Evolutionary conservation across 2,797 vertebrate genomes (phyloP).

Genomic region (Erpetoichthys calabaricus): DNA sequence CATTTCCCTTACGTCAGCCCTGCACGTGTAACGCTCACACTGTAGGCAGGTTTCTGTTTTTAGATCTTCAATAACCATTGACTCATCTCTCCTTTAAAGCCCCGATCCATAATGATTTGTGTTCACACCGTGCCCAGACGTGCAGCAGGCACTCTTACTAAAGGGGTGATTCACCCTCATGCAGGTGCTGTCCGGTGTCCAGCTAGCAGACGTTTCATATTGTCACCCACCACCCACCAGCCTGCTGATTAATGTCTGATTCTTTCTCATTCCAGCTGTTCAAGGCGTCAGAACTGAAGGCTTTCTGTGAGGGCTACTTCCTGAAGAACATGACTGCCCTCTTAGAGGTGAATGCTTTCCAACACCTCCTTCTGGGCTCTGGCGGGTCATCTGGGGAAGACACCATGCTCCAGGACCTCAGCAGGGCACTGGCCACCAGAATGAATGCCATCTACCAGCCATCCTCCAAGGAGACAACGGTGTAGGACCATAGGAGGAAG

Average conservation of each 20-base stretch:
- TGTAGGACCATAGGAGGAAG: constrained; percentile 10
- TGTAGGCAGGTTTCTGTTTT: too few relatives aligned
- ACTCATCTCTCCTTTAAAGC: too few relatives aligned
- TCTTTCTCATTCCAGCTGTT: constrained; percentile 3
- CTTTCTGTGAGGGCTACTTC: constrained; percentile 19
- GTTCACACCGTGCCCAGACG: too few relatives aligned
- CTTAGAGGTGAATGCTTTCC: constrained; percentile 16
- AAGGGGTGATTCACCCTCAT: not conserved
- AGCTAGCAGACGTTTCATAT: not conserved
- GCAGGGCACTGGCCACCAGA: constrained; percentile 9
- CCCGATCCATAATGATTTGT: too few relatives aligned
- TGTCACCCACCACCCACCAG: not conserved
- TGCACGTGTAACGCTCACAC: too few relatives aligned
- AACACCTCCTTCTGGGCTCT: constrained; percentile 11
- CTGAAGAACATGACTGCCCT: constrained; percentile 18
- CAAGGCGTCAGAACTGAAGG: constrained; percentile 11
- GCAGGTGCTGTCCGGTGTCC: too few relatives aligned
- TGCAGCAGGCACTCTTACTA: too few relatives aligned
- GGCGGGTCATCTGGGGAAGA: constrained; percentile 1
- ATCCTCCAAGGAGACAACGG: constrained; percentile 14
- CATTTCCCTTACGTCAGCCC: too few relatives aligned
- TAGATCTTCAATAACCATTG: too few relatives aligned
- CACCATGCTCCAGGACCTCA: constrained; percentile 9
- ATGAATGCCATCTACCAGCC: constrained; percentile 16
- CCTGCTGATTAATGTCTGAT: not conserved